These are phyloP conservation scores for Creontiades dilutus DNA, from an alignment of 2,888 invertebrate genomes.

Conservation along the genomic window DNA sequence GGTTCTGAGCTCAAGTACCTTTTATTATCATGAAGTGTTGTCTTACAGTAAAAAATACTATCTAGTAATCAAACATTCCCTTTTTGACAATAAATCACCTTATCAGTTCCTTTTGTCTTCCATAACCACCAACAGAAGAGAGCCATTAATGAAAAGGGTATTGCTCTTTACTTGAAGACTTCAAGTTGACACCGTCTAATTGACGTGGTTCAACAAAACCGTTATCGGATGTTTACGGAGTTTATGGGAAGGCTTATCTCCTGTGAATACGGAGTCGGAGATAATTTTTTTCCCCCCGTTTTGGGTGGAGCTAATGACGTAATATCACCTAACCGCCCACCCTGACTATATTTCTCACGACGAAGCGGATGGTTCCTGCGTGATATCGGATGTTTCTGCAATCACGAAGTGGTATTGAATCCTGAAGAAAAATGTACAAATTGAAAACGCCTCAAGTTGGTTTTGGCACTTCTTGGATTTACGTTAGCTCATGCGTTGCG, in stretches of 20 bases:
- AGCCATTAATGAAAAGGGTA: background rate
- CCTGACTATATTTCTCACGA: background rate
- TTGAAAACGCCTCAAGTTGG: too few relatives aligned
- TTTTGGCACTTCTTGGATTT: too few relatives aligned
- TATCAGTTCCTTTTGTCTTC: background rate
- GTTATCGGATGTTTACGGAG: slow-evolving; percentile 38
- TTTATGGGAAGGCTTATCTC: slow-evolving; percentile 40
- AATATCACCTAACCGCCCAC: background rate
- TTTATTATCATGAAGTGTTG: too few relatives aligned
- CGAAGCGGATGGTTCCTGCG: background rate
- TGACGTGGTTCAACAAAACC: slow-evolving; percentile 30
- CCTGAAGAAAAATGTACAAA: too few relatives aligned
- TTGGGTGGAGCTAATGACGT: slow-evolving; percentile 41
- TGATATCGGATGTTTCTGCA: background rate
- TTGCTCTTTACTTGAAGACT: background rate
- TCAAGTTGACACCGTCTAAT: background rate
- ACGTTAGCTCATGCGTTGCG: too few relatives aligned
- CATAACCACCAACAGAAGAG: background rate
- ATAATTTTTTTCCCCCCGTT: slow-evolving; percentile 26
- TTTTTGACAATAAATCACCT: background rate
- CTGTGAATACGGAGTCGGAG: slow-evolving; percentile 15
- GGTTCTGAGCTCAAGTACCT: too few relatives aligned
- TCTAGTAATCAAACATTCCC: too few relatives aligned
- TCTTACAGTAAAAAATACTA: too few relatives aligned
- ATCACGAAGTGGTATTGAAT: too few relatives aligned